phyloP scores from a whole-genome alignment of 2,797 vertebrate species.

The Schizothorax lantsangensis region DNA sequence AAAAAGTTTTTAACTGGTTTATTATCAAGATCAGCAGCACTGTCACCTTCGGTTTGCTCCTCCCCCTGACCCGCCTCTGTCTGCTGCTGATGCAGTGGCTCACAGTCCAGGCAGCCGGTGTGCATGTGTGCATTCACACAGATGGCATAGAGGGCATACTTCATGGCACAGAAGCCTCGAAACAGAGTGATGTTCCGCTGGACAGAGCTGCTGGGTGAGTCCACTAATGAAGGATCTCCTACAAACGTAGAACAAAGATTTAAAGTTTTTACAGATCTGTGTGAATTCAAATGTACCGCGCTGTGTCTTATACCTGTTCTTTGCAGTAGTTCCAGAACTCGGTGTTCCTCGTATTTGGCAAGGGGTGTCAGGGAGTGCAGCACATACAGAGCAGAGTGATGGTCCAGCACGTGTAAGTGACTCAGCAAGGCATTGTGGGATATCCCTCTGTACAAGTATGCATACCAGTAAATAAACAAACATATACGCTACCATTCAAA shows the following conservation, averaged over 20 bases:
- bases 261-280: neutral
- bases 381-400: conserved; percentile 90
- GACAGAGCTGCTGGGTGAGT: conserved; percentile 67
- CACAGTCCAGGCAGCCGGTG: conserved; percentile 77
- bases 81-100: conserved; percentile 43
- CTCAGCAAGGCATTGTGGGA: conserved; percentile 82
- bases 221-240: conserved; percentile 67
- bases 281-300: neutral
- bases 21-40: neutral
- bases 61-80: conserved; percentile 63
- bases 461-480: conserved; percentile 20
- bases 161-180: conserved; percentile 94
- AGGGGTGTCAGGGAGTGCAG: conserved; percentile 91
- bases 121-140: conserved; percentile 86
- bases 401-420: conserved; percentile 90
- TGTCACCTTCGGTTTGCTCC: conserved; percentile 68
- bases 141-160: conserved; percentile 93
- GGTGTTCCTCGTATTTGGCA: conserved; percentile 84
- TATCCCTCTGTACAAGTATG: conserved; percentile 76
- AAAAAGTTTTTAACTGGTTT: neutral
- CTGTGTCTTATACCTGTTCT: conserved; percentile 63
- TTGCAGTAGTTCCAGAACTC: conserved; percentile 87
- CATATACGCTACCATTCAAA: neutral
- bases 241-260: conserved; percentile 7
- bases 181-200: conserved; percentile 86